These are phyloP conservation scores for Cephalotes varians DNA, from an alignment of 2,888 invertebrate genomes.

Conservation along the genomic window DNA sequence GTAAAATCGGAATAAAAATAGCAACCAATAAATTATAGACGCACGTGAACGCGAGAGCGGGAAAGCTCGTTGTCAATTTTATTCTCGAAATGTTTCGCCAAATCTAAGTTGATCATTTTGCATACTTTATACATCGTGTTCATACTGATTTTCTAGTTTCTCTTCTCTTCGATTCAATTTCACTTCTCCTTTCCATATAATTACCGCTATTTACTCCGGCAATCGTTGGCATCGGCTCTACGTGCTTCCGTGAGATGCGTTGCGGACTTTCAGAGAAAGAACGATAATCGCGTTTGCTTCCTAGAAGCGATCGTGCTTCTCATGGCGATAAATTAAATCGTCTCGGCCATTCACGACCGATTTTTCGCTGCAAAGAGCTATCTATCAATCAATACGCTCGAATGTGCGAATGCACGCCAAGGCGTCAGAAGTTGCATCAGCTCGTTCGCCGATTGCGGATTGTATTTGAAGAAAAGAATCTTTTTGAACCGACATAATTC, in stretches of 20 bases:
- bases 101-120: neutral
- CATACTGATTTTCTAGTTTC: neutral
- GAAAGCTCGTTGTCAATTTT: conserved; percentile 13
- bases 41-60: neutral
- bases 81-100: neutral
- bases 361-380: conserved; percentile 20
- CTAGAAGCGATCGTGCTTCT: conserved; percentile 27
- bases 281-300: conserved; percentile 34
- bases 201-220: conserved; percentile 7
- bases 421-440: too few relatives aligned
- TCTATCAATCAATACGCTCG: conserved; percentile 33
- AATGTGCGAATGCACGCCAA: conserved; percentile 23
- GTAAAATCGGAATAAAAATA: conserved; percentile 7
- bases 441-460: too few relatives aligned
- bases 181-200: neutral
- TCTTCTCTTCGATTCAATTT: conserved; percentile 10
- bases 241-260: neutral
- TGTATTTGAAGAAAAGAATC: too few relatives aligned
- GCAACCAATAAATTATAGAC: conserved; percentile 16
- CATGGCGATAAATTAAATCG: conserved; percentile 33
- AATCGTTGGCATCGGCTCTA: neutral
- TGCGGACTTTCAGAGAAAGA: conserved; percentile 27
- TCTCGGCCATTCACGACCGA: conserved; percentile 19
- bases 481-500: too few relatives aligned
- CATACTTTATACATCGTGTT: neutral